phyloP scores from a whole-genome alignment of 23 tunicate species.

The Corella eumyota region DNA sequence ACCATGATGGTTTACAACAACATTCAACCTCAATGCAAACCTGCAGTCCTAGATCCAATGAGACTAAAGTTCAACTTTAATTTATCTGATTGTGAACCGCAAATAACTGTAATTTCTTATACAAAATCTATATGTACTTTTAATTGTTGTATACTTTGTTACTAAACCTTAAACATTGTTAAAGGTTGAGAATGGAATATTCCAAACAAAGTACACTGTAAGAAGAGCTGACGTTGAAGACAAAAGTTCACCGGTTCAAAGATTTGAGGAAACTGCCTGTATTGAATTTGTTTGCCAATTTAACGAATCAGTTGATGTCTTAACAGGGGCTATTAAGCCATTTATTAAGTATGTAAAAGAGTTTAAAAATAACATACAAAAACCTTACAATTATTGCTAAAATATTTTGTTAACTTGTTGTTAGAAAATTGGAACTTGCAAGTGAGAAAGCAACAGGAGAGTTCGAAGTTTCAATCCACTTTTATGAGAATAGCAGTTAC shows the following conservation, averaged over 20 bases:
- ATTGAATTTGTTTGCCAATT: conserved; percentile 1
- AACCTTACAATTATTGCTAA: background rate
- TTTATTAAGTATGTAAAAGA: background rate
- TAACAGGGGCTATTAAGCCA: background rate
- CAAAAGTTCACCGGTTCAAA: background rate
- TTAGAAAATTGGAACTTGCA: background rate
- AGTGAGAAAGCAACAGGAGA: background rate
- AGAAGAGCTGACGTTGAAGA: no score
- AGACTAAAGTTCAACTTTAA: no score
- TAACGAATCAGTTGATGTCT: background rate
- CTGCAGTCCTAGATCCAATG: no score
- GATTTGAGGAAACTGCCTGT: background rate
- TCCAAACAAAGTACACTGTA: no score
- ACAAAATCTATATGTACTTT: no score
- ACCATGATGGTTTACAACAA: no score
- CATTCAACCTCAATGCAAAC: no score
- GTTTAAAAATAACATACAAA: background rate
- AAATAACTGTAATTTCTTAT: no score
- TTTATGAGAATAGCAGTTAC: background rate
- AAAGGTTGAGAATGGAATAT: no score
- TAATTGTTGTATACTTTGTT: no score
- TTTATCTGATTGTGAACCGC: no score
- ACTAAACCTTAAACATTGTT: no score
- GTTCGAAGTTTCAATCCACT: background rate
- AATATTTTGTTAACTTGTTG: background rate